phyloP scores from a whole-genome alignment of 2,797 vertebrate genomes.

The Limosa lapponica region DNA sequence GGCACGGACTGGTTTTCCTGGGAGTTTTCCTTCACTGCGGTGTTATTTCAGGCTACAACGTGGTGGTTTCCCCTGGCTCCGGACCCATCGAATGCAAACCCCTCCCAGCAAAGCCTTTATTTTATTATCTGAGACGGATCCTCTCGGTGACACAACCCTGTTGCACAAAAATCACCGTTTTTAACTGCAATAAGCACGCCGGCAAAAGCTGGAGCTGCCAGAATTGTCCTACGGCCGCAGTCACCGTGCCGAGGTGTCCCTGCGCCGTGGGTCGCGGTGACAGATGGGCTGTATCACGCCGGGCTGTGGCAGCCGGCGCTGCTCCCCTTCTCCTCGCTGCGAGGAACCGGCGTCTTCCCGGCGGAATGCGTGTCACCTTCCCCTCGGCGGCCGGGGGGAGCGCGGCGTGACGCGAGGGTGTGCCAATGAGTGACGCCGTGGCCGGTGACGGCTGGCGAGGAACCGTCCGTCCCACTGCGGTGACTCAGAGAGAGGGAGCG shows the following conservation, averaged over 20 bases:
- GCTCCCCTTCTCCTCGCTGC: neutral
- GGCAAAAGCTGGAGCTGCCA: neutral
- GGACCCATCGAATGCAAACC: rapidly evolving
- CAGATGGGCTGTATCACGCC: neutral
- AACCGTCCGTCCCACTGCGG: rapidly evolving
- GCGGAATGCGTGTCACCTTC: neutral
- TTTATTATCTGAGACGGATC: neutral
- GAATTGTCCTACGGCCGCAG: rapidly evolving
- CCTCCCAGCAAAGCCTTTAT: neutral
- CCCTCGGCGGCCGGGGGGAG: neutral
- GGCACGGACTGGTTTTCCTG: neutral
- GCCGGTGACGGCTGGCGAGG: neutral
- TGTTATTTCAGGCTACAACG: neutral
- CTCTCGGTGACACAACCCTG: neutral
- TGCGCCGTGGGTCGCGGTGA: rapidly evolving
- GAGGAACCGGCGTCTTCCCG: rapidly evolving
- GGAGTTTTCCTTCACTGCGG: neutral
- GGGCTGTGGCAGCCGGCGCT: rapidly evolving
- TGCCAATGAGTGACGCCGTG: rapidly evolving
- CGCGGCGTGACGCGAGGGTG: neutral
- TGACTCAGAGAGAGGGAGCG: neutral
- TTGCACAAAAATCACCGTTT: neutral
- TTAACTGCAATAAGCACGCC: rapidly evolving
- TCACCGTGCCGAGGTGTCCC: rapidly evolving
- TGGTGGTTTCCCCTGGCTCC: neutral